A percentile compares a stretch with the other conserved stretches of the same genome.
Evolutionary conservation across 2,888 invertebrate species (phyloP).

Genomic region (Taenaris catops): DNA sequence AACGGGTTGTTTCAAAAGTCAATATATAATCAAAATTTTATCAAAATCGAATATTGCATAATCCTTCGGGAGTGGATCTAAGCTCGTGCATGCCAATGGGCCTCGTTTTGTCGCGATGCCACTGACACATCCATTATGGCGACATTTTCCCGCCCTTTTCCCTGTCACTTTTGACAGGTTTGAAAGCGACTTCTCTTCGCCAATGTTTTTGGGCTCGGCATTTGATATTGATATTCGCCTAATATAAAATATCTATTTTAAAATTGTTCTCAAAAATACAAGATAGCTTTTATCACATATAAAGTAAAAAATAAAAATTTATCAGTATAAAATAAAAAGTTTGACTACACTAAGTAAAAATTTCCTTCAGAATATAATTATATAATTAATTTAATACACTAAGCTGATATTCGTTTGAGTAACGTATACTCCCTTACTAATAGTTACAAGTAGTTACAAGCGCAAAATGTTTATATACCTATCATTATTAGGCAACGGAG

Average conservation of each 20-base stretch:
- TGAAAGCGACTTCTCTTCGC: constrained; percentile 70
- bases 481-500: no score
- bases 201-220: constrained; percentile 49
- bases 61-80: constrained; percentile 57
- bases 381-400: no score
- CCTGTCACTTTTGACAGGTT: constrained; percentile 76
- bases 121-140: constrained; percentile 78
- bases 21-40: constrained; percentile 38
- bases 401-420: no score
- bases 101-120: constrained; percentile 61
- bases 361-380: no score
- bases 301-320: no score
- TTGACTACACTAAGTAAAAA: no score
- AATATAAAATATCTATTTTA: constrained; percentile 6
- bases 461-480: no score
- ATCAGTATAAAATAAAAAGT: no score
- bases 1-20: constrained; percentile 1
- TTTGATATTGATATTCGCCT: constrained; percentile 20
- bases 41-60: constrained; percentile 50
- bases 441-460: no score
- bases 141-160: constrained; percentile 76
- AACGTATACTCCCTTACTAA: no score
- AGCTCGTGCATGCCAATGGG: constrained; percentile 55
- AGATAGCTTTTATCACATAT: no score
- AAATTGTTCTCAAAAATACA: background rate